A percentile compares a stretch with the other conserved stretches of the same genome.
Evolutionary conservation across 2,888 invertebrate genomes (phyloP).

Genomic region (Nemoura dubitans): DNA sequence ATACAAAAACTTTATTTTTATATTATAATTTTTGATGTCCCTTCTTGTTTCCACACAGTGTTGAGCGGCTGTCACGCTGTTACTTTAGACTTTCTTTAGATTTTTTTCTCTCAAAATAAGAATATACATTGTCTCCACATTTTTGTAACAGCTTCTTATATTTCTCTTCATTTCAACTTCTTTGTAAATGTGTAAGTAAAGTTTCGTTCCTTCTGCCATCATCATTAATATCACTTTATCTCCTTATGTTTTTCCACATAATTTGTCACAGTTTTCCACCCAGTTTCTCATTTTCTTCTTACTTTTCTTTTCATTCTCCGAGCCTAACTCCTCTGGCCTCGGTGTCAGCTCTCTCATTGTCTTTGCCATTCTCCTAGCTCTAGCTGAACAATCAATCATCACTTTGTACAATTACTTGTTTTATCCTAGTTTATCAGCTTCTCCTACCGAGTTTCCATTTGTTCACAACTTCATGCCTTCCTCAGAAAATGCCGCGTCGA

Average conservation of each 20-base stretch:
- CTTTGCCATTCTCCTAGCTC: constrained; percentile 41
- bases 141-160: constrained; percentile 34
- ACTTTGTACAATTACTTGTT: constrained; percentile 37
- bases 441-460: constrained; percentile 36
- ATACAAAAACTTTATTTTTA: constrained; percentile 26
- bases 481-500: background rate
- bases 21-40: constrained; percentile 47
- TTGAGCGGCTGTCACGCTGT: constrained; percentile 41
- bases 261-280: constrained; percentile 51
- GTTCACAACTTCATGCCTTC: constrained; percentile 34
- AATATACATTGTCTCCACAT: constrained; percentile 43
- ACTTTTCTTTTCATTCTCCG: constrained; percentile 36
- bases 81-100: background rate
- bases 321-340: background rate
- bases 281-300: constrained; percentile 38
- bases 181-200: constrained; percentile 37
- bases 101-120: constrained; percentile 31
- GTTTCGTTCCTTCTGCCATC: constrained; percentile 47
- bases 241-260: constrained; percentile 49
- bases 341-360: constrained; percentile 31
- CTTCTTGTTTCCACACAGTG: constrained; percentile 46
- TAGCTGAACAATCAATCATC: constrained; percentile 40
- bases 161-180: constrained; percentile 46
- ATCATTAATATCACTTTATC: constrained; percentile 52
- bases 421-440: constrained; percentile 32